phyloP scores from a whole-genome alignment of 2,797 vertebrate species.

The Arrhamphus sclerolepis region DNA sequence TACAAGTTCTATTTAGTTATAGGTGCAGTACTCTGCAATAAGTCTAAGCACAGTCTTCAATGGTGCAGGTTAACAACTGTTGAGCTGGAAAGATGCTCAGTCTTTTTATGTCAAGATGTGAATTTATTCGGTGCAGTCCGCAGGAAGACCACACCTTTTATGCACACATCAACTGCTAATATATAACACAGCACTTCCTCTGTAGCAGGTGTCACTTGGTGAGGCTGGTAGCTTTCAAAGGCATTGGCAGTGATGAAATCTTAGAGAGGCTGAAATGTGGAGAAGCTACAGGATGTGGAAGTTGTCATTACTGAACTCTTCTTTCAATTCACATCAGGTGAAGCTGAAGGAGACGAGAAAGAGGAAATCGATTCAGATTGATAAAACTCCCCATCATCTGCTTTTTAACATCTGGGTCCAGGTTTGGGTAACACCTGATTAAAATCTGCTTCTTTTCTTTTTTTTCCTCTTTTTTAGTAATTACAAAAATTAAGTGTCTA shows the following conservation, averaged over 20 bases:
- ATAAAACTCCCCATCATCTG: not conserved
- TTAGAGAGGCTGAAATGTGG: slow-evolving; percentile 35
- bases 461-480: slow-evolving; percentile 17
- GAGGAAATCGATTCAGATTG: slow-evolving; percentile 44
- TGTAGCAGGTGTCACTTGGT: slow-evolving; percentile 36
- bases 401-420: not conserved
- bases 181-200: slow-evolving; percentile 15
- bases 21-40: slow-evolving; percentile 38
- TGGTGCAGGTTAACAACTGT: slow-evolving; percentile 22
- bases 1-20: slow-evolving; percentile 32
- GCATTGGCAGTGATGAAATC: slow-evolving; percentile 63
- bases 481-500: no score
- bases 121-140: slow-evolving; percentile 3
- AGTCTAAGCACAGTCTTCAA: slow-evolving; percentile 34
- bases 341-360: slow-evolving; percentile 57
- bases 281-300: slow-evolving; percentile 18
- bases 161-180: slow-evolving; percentile 6
- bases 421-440: not conserved
- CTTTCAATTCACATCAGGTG: slow-evolving; percentile 43
- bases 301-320: slow-evolving; percentile 36
- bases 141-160: slow-evolving; percentile 13
- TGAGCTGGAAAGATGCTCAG: slow-evolving; percentile 15
- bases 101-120: slow-evolving; percentile 7
- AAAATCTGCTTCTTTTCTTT: not conserved
- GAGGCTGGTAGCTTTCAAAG: slow-evolving; percentile 54